Conservation (phyloP, 2,797 vertebrate species). For the Lepilemur septentrionalis region DNA sequence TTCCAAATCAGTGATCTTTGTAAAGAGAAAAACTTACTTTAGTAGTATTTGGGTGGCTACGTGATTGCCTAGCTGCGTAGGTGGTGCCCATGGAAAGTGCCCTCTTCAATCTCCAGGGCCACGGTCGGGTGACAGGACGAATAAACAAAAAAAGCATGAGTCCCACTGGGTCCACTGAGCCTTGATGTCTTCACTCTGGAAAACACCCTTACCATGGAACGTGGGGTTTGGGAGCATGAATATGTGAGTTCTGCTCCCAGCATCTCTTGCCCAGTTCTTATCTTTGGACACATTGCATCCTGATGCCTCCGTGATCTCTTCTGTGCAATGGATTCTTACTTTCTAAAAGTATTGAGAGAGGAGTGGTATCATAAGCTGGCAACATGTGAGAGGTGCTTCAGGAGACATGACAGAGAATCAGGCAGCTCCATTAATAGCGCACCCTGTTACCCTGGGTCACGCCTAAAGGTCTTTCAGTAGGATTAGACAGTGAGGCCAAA, state of each 20-base stretch:
- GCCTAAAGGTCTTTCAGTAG: background rate
- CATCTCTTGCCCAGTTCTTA: conserved; percentile 26
- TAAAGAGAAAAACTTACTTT: background rate
- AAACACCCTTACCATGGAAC: background rate
- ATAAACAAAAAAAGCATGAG: background rate
- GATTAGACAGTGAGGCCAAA: background rate
- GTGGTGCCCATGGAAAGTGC: background rate
- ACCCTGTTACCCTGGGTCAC: background rate
- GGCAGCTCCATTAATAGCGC: background rate
- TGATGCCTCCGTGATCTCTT: background rate
- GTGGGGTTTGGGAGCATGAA: background rate
- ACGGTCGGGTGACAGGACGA: background rate
- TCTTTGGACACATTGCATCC: background rate
- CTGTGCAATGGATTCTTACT: background rate
- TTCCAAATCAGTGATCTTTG: background rate
- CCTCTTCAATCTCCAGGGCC: background rate
- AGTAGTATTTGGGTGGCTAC: background rate
- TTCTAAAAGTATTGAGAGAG: background rate
- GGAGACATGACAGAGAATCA: background rate
- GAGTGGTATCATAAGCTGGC: background rate
- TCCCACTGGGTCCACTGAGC: background rate
- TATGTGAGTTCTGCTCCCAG: background rate
- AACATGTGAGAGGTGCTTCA: background rate
- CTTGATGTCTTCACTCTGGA: background rate
- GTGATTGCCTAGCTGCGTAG: background rate